Evolutionary conservation across 2,113 vertebrate species (phyloP).

Genomic region (Tor tambroides): DNA sequence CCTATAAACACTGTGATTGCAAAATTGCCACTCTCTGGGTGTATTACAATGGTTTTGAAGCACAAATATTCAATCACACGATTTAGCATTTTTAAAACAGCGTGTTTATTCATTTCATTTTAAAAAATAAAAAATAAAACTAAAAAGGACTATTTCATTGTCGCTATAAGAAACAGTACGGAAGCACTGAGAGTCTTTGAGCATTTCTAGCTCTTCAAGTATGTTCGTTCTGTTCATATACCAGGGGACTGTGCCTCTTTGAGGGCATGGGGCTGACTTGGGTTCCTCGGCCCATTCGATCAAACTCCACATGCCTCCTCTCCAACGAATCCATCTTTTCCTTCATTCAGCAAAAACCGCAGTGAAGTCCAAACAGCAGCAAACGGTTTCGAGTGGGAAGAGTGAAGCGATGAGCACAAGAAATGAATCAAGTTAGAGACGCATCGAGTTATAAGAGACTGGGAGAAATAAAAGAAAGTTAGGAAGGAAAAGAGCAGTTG

Average conservation of each 20-base stretch:
- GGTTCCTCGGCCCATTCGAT: constrained; percentile 54
- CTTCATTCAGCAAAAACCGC: constrained; percentile 64
- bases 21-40: not conserved
- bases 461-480: constrained; percentile 33
- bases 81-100: constrained; percentile 73
- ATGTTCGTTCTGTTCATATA: constrained; percentile 82
- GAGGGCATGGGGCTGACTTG: constrained; percentile 43
- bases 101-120: constrained; percentile 75
- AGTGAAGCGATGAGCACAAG: constrained; percentile 18
- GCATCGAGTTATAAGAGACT: too few species aligned
- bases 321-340: constrained; percentile 57
- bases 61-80: not conserved
- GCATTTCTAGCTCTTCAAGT: constrained; percentile 96
- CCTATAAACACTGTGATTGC: not conserved
- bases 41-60: not conserved
- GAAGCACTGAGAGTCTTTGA: constrained; percentile 98
- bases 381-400: constrained; percentile 37
- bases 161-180: constrained; percentile 91
- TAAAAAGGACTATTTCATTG: constrained; percentile 84
- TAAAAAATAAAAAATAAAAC: constrained; percentile 75
- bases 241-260: constrained; percentile 63
- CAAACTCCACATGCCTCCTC: constrained; percentile 55
- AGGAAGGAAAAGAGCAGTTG: not conserved
- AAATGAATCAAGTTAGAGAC: not conserved
- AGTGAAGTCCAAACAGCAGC: constrained; percentile 45